phyloP scores from a whole-genome alignment of 2,113 vertebrate genomes.

The Mugil cephalus region DNA sequence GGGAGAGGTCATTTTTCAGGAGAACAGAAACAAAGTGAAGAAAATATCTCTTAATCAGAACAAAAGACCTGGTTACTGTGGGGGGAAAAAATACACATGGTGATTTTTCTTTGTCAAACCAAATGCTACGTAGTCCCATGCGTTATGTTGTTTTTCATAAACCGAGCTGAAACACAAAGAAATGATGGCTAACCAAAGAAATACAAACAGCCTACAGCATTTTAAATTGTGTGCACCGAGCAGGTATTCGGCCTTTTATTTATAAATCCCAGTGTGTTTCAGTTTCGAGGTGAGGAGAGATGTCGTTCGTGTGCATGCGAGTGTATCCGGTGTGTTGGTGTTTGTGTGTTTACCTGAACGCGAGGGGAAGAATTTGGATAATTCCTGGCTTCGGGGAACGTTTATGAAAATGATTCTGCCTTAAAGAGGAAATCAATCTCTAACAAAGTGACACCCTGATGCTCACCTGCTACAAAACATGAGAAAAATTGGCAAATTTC shows the following conservation, averaged over 20 bases:
- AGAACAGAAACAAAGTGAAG: conserved; percentile 19
- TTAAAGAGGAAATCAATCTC: conserved; percentile 50
- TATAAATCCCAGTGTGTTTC: conserved; percentile 23
- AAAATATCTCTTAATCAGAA: conserved; percentile 52
- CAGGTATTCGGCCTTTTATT: conserved; percentile 29
- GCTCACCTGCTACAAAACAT: background rate
- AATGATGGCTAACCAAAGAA: conserved; percentile 13
- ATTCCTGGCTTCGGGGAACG: conserved; percentile 32
- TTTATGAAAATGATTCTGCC: conserved; percentile 54
- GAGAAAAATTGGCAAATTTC: conserved; percentile 25
- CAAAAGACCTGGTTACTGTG: conserved; percentile 43
- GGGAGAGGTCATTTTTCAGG: conserved; percentile 11
- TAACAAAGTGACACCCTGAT: conserved; percentile 45
- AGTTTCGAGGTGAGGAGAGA: conserved; percentile 24
- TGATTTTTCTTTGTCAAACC: conserved; percentile 47
- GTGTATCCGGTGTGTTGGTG: background rate
- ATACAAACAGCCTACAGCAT: conserved; percentile 20
- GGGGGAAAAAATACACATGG: conserved; percentile 12
- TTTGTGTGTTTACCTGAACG: background rate
- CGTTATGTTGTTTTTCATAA: conserved; percentile 1
- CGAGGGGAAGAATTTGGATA: conserved; percentile 13
- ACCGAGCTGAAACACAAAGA: conserved; percentile 12
- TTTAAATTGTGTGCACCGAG: conserved; percentile 3
- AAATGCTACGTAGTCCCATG: background rate
- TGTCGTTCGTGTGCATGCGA: background rate